These are phyloP conservation scores for Euschistus heros DNA, from an alignment of 1,140 invertebrate species.

Conservation along the genomic window DNA sequence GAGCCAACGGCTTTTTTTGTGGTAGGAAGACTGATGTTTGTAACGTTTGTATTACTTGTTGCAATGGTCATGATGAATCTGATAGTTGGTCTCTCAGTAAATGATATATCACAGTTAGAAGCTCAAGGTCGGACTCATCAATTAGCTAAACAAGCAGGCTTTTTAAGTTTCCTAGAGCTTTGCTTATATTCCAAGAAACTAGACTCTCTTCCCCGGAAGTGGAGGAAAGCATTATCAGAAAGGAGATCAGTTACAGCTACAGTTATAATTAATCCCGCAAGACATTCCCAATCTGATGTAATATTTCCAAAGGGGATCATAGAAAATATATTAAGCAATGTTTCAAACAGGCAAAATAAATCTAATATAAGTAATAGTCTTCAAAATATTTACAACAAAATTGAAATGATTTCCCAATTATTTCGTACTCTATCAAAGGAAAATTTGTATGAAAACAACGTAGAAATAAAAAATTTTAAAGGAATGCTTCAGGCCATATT, in stretches of 20 bases:
- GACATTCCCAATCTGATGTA: background rate
- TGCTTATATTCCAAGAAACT: conserved; percentile 18
- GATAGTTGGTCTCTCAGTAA: conserved; percentile 39
- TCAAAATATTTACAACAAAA: no score
- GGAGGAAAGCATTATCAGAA: background rate
- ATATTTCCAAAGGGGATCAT: background rate
- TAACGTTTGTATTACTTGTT: conserved; percentile 35
- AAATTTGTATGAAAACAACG: no score
- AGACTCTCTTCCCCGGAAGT: background rate
- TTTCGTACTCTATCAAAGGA: no score
- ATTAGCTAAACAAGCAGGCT: conserved; percentile 29
- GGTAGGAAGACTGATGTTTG: conserved; percentile 32
- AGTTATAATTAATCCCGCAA: background rate
- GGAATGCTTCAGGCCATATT: no score
- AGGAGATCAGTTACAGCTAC: background rate
- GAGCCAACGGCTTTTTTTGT: conserved; percentile 22
- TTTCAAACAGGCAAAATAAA: no score
- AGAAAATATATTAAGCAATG: background rate
- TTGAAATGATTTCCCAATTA: no score
- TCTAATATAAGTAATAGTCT: no score
- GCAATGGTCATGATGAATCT: conserved; percentile 39
- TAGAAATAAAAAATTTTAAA: no score
- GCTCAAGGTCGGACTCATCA: conserved; percentile 28
- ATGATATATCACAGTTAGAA: conserved; percentile 33
- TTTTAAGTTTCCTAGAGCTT: conserved; percentile 28